These are phyloP conservation scores for Heliothis subflexa DNA, from an alignment of 1,140 invertebrate species.

Conservation along the genomic window DNA sequence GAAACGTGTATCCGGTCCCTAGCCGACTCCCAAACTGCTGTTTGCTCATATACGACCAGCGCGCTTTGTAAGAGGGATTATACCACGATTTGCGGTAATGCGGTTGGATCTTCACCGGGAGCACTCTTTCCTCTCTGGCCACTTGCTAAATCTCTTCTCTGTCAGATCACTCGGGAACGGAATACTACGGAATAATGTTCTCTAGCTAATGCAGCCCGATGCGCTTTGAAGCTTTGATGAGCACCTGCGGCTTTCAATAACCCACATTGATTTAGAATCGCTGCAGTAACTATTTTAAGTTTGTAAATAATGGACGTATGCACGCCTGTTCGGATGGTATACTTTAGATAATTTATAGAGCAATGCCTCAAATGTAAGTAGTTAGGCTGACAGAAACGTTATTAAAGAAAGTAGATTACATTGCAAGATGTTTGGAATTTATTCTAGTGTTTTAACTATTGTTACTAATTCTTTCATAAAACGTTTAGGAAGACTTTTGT, in stretches of 20 bases:
- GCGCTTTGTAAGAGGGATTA: conserved; percentile 70
- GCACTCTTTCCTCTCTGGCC: conserved; percentile 64
- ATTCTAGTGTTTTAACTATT: neutral
- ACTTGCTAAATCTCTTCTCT: conserved; percentile 68
- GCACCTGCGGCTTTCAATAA: conserved; percentile 58
- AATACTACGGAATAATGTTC: conserved; percentile 53
- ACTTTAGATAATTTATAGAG: conserved; percentile 39
- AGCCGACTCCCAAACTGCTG: conserved; percentile 55
- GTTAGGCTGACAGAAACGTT: conserved; percentile 29
- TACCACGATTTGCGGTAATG: conserved; percentile 72
- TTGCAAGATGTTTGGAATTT: conserved; percentile 6
- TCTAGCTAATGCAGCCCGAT: conserved; percentile 53
- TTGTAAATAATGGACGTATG: conserved; percentile 41
- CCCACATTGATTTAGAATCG: conserved; percentile 48
- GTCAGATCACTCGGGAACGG: conserved; percentile 52
- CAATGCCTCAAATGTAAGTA: conserved; percentile 35
- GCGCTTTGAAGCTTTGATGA: conserved; percentile 53
- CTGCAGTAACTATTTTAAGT: conserved; percentile 37
- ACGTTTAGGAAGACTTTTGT: neutral
- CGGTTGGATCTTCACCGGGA: conserved; percentile 61
- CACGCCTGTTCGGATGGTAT: conserved; percentile 12
- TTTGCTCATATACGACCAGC: conserved; percentile 59
- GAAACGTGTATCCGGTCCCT: conserved; percentile 68
- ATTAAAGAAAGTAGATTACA: conserved; percentile 34
- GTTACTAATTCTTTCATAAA: neutral